A percentile compares a stretch with the other conserved stretches of the same genome.
phyloP scores from a whole-genome alignment of 2,113 vertebrate genomes.

The Leiothrix lutea region DNA sequence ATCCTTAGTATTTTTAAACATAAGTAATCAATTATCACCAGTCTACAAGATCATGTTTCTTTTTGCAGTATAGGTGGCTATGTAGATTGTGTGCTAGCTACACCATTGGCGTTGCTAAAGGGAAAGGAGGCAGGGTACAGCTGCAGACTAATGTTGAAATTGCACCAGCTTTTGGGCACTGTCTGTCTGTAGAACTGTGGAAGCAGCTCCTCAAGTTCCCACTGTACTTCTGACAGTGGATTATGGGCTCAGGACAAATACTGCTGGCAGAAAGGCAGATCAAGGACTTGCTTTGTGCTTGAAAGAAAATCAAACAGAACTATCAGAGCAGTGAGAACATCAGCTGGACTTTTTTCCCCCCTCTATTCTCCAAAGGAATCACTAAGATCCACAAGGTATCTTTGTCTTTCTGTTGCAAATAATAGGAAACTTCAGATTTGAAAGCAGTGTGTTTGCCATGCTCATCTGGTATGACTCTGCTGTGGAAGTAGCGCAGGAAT shows the following conservation, averaged over 20 bases:
- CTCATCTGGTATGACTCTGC: background rate
- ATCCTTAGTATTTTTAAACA: background rate
- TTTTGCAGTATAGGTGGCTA: background rate
- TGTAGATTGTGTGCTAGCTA: background rate
- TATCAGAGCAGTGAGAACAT: background rate
- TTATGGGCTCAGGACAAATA: background rate
- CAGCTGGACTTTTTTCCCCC: rapidly evolving
- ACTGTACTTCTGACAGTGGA: background rate
- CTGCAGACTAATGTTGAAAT: background rate
- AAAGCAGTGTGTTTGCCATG: background rate
- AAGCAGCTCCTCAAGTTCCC: background rate
- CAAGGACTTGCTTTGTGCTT: background rate
- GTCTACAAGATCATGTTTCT: background rate
- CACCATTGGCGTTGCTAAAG: background rate
- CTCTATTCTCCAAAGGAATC: background rate
- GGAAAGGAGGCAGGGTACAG: background rate
- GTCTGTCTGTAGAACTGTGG: background rate
- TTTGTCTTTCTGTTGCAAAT: background rate
- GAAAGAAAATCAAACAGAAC: background rate
- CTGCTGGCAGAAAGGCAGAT: background rate
- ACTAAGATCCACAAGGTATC: background rate
- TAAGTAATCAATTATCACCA: background rate
- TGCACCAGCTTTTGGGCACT: background rate
- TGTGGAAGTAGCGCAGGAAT: background rate
- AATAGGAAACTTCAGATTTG: background rate